These are phyloP conservation scores for Phalera bucephala DNA, from an alignment of 2,888 invertebrate genomes.

Conservation along the genomic window DNA sequence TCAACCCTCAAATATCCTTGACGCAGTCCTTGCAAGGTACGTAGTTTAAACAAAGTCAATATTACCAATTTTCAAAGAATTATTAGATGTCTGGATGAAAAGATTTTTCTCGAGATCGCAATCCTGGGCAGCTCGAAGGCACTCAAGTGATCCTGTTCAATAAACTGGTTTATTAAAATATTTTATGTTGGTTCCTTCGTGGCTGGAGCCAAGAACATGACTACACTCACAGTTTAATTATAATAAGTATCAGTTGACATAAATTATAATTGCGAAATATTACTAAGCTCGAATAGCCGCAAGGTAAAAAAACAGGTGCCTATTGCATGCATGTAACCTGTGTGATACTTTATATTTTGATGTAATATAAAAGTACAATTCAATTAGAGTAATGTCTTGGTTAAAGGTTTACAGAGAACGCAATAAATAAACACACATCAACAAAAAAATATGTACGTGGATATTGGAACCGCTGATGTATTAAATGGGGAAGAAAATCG, in stretches of 20 bases:
- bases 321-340: too few species aligned
- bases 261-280: neutral
- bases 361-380: too few species aligned
- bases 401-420: too few species aligned
- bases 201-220: constrained; percentile 37
- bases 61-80: neutral
- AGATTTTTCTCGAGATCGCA: constrained; percentile 37
- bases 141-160: constrained; percentile 57
- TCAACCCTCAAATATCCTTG: constrained; percentile 39
- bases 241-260: neutral
- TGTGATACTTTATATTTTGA: too few species aligned
- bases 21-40: constrained; percentile 54
- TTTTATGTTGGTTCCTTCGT: constrained; percentile 52
- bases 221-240: constrained; percentile 13
- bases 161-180: constrained; percentile 73
- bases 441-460: too few species aligned
- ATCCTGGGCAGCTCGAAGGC: constrained; percentile 38
- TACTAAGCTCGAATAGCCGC: too few species aligned
- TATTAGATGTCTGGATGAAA: constrained; percentile 10
- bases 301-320: too few species aligned
- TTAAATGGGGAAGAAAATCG: constrained; percentile 23
- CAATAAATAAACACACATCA: too few species aligned
- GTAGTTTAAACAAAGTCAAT: constrained; percentile 31
- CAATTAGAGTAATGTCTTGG: too few species aligned
- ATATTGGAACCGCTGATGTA: neutral